Base-by-base conservation (phyloP, 2,888 invertebrate genomes). In the Lithophane leautieri region DNA sequence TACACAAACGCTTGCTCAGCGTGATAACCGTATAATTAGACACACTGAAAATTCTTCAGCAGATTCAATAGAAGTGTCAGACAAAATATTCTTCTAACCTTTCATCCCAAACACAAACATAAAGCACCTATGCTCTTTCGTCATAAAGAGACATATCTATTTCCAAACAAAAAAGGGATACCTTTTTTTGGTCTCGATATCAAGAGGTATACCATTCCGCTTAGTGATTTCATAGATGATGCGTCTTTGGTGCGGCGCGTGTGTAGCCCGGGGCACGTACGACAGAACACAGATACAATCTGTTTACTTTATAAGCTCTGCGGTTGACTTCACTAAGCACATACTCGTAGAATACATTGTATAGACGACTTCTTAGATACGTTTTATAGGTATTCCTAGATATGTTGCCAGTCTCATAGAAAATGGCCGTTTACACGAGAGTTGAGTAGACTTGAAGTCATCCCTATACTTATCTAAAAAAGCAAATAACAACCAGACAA, bases 231-330 rank as follows among this genome's bases (percentile, higher is more conserved):
- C 72, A 76, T 66, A 79, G 74, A 72, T 70, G 76, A 66, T 71
- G 76, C 73, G 83, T 76, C 85, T 87, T 86, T 56, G 12, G 63
- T 66, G 62, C 78, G 74, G 78, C 82, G 76, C 77, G 76, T 73
- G 75, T 88, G 91, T 85, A 79, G 85, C 78, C 61, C 83, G 84
- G 86, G 86, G 88, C 93, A 93, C 93, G 92, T 91, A 90, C 89
- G 87, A 89, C 89, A 85, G 81, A 81, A 85, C 88, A 86, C 75
- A 92, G 95, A 96, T 95, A 94, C 91, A 94, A 96, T 95, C 95
- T 93, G 91, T 92, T 93, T 94, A 91, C 91, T 95, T 95, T 95
- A 95, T 92, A 92, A 89, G 89, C 89, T 82, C 76, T 86, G 90
- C 82, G 79, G 91, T 90, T 90, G 90, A 89, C 91, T 91, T 28